These are phyloP conservation scores for Neostethus bicornis DNA, from an alignment of 2,797 vertebrate genomes.

Conservation along the genomic window DNA sequence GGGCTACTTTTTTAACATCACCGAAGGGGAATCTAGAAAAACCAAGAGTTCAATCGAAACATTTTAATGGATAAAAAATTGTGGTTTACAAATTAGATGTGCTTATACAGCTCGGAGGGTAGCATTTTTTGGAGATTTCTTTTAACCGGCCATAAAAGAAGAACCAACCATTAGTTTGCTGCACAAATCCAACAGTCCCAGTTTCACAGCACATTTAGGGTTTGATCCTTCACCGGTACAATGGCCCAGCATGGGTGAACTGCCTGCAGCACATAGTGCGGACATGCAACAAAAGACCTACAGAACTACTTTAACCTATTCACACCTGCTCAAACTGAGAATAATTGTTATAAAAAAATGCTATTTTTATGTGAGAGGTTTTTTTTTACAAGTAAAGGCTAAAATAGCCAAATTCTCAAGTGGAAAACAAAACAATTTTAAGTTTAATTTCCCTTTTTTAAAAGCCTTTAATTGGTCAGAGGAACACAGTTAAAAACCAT, in stretches of 20 bases:
- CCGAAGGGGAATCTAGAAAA: no score
- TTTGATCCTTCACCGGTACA: slow-evolving; percentile 47
- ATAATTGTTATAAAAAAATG: slow-evolving; percentile 12
- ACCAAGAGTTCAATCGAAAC: no score
- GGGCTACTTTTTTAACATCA: slow-evolving; percentile 6
- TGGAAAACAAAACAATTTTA: no score
- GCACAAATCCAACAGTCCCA: slow-evolving; percentile 29
- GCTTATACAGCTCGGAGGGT: slow-evolving; percentile 38
- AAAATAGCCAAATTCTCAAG: no score
- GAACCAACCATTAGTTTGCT: slow-evolving; percentile 30
- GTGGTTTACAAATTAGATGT: slow-evolving; percentile 52
- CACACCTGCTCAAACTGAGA: background rate
- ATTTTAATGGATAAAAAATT: slow-evolving; percentile 70
- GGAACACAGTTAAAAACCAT: no score
- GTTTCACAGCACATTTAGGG: slow-evolving; percentile 55
- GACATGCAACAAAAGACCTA: background rate
- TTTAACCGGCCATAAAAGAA: slow-evolving; percentile 43
- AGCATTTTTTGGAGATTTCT: slow-evolving; percentile 22
- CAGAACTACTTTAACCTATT: slow-evolving; percentile 9
- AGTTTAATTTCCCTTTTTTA: no score
- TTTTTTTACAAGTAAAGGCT: no score
- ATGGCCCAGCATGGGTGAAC: slow-evolving; percentile 24
- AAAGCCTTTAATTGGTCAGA: no score
- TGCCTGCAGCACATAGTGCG: slow-evolving; percentile 10
- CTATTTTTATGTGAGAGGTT: background rate